A percentile compares a stretch with the other conserved stretches of the same genome.
Conservation (phyloP, 2,888 invertebrate genomes). For the Pollenia amentaria region DNA sequence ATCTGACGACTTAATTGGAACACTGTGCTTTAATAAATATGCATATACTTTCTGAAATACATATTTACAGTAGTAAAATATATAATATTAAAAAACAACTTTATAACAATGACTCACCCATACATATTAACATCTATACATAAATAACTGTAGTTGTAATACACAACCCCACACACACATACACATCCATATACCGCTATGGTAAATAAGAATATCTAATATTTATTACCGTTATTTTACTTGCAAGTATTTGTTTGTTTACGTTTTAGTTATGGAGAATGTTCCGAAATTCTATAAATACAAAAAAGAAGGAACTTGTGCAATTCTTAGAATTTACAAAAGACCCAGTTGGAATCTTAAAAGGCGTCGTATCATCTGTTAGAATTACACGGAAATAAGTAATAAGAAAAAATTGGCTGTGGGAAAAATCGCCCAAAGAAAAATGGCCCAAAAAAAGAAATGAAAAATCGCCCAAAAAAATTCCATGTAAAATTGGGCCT, state of each 20-base stretch:
- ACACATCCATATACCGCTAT: background rate
- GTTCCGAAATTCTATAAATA: background rate
- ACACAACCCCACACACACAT: background rate
- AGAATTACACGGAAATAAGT: background rate
- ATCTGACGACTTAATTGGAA: no score
- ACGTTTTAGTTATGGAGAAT: constrained; percentile 26
- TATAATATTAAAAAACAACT: background rate
- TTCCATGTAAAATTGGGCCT: no score
- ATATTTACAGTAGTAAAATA: constrained; percentile 27
- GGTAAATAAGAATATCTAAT: background rate
- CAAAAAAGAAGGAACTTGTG: background rate
- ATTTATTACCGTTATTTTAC: constrained; percentile 25
- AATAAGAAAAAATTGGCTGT: background rate
- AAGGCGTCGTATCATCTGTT: background rate
- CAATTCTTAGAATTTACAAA: background rate
- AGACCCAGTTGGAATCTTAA: constrained; percentile 33
- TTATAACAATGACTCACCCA: constrained; percentile 60
- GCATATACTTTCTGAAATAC: background rate
- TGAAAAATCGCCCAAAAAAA: no score
- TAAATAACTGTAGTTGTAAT: constrained; percentile 20
- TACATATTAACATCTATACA: constrained; percentile 10
- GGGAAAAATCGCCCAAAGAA: no score
- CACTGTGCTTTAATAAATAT: no score
- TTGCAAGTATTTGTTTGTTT: constrained; percentile 48
- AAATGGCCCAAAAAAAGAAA: no score